Base-by-base conservation (phyloP, 2,888 invertebrate species). In the Mylabris sibirica region DNA sequence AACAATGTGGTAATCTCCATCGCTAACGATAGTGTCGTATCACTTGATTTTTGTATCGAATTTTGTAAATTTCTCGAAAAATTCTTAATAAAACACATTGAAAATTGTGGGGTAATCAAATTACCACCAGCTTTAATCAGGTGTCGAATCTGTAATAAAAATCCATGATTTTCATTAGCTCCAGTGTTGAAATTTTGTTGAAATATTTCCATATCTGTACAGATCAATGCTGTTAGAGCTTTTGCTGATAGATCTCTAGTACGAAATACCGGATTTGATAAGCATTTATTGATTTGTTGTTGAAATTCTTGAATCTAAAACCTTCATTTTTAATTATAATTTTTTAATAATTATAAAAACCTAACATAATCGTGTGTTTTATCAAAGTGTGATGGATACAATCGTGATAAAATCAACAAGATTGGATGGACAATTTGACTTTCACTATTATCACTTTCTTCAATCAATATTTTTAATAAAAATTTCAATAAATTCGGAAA, bases 301-400 rank as follows among this genome's bases (percentile, higher is more conserved):
- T 93, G 85, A 82, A 92, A 92, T 69, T 89, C 87, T 26, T 88
- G 85, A 69, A 93, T 84, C 90, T 92, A 81, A 67, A 84, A 86
- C 66, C 22, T 30, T n/a, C n/a, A 34, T 14, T 38, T 38, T 75
- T 14, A 79, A 74, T 41, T 75, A 34, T 34, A 5, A 1, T 34
- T 5, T 1, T 38, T 11, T 14, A 14, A 38, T 0, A 14, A 14
- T 38, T 38, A 3, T 38, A 34, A 34, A 26, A 34, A 34, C 17
- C 63, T 69, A 75, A 92, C 93, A 87, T 91, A 75, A 35, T 67
- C 63, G 61, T 91, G 90, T 11, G 89, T 88, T 49, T 91, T 91
- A 78, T 95, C 94, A 62, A 90, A 84, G 1, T 90, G 87, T 0
- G 92, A 92, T 0, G 94, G 93, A 83, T 93, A 93, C 4, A 97